These are phyloP conservation scores for Phaethornis superciliosus DNA, from an alignment of 2,113 vertebrate species.

Conservation along the genomic window DNA sequence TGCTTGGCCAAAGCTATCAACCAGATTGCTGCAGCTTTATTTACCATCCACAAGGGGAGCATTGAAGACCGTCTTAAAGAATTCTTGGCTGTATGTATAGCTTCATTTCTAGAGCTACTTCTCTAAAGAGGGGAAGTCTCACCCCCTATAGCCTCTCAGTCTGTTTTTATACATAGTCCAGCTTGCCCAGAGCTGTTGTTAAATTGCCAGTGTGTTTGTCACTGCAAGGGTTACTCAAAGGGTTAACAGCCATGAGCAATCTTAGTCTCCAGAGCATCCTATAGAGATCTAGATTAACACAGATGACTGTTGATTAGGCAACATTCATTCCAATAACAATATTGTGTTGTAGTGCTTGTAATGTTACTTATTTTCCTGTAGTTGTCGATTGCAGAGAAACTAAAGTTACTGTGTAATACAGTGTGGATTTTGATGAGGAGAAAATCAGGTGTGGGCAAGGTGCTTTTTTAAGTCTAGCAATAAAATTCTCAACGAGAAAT, in stretches of 20 bases:
- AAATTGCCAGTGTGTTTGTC: not conserved
- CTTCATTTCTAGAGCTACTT: not conserved
- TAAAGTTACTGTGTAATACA: not conserved
- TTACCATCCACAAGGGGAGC: conserved; percentile 99
- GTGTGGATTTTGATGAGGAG: not conserved
- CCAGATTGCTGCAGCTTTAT: conserved; percentile 97
- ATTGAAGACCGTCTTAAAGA: conserved; percentile 98
- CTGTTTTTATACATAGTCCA: no score
- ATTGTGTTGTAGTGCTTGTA: not conserved
- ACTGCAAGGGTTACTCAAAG: not conserved
- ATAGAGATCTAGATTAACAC: not conserved
- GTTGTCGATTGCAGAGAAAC: not conserved
- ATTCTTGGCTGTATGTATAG: conserved; percentile 91
- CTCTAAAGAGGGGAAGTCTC: not conserved
- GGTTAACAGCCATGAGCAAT: not conserved
- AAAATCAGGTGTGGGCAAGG: not conserved
- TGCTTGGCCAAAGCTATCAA: conserved; percentile 99
- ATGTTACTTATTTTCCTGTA: not conserved
- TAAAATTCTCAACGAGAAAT: not conserved
- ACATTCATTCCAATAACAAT: not conserved
- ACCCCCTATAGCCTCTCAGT: not conserved
- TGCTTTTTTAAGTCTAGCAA: not conserved
- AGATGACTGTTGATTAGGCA: not conserved
- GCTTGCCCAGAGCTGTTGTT: not conserved
- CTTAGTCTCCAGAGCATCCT: not conserved